Base-by-base conservation (phyloP, 2,888 invertebrate genomes). In the Dynastes maya region DNA sequence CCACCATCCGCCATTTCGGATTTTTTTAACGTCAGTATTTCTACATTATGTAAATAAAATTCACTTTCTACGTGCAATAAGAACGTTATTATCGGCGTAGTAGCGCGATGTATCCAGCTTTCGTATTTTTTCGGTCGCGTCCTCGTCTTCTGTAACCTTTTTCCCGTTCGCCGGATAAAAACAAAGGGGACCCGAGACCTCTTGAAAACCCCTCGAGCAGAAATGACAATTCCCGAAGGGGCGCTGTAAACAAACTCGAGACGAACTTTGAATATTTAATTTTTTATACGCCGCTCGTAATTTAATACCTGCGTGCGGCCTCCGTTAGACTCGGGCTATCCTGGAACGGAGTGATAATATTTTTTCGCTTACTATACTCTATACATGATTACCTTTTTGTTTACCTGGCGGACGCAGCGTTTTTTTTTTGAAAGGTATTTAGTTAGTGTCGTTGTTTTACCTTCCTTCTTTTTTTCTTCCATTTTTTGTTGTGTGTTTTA, bases 211-310 rank as follows among this genome's bases (percentile, higher is more conserved):
- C 72, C 61, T 74, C 40, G 61, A 74, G 72, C 72, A 74, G 72
- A 74, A 74, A 74, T 74, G 72, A 58, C 72, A 74, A 74, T 74
- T 74, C 72, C 45, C 72, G 40, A 27, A 61, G 72, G 72, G 40
- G 63, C 61, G 72, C 45, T 74, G 72, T 74, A 74, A 74, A 74
- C 72, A 74, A 74, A 74, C 72, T 61, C 58, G 72, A 29, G 72
- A 74, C 72, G 72, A 74, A 74, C 61, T 74, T 74, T 74, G 72
- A 74, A 74, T 74, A 74, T 74, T 74, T 74, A 74, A 74, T 74
- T 74, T 74, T 74, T 74, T 61, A 61, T 61, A 61, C 29, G 27
- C 68, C 22, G 51, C 11, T 40, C 45, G 61, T 74, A 74, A 74
- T 63, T 40, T 61, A 61, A 74, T 74, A 74, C 61, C 37, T 37